These are phyloP conservation scores for Hyles lineata DNA, from an alignment of 2,888 invertebrate genomes.

Conservation along the genomic window DNA sequence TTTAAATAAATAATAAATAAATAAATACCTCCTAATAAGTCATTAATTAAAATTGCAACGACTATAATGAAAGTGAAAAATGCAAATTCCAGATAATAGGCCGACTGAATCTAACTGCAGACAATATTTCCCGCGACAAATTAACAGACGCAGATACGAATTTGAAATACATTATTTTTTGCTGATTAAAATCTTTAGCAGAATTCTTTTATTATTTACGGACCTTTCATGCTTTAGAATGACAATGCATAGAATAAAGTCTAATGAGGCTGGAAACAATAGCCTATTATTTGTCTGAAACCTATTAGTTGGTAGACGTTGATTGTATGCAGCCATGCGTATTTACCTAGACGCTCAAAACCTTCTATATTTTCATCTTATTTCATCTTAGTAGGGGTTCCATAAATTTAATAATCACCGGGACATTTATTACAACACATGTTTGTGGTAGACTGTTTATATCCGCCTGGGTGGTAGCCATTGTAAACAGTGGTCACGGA, in stretches of 20 bases:
- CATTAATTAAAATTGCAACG: too few species aligned
- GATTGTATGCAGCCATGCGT: constrained; percentile 1
- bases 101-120: not conserved
- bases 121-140: not conserved
- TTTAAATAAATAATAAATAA: too few species aligned
- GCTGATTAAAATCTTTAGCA: constrained; percentile 6
- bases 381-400: not conserved
- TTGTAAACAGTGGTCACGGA: too few species aligned
- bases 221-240: not conserved
- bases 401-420: too few species aligned
- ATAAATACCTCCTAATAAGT: too few species aligned
- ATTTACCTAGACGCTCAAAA: constrained; percentile 6
- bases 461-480: too few species aligned
- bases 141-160: not conserved
- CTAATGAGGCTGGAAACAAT: not conserved
- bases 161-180: constrained; percentile 1
- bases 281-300: constrained; percentile 6
- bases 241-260: constrained; percentile 3
- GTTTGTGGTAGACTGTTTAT: too few species aligned
- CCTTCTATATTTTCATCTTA: constrained; percentile 1
- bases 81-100: not conserved
- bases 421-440: too few species aligned
- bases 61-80: too few species aligned
- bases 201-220: constrained; percentile 6
- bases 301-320: constrained; percentile 1